These are phyloP conservation scores for Zoanthus gigantus DNA, from an alignment of 92 coral and sea anemone genomes.

Conservation along the genomic window DNA sequence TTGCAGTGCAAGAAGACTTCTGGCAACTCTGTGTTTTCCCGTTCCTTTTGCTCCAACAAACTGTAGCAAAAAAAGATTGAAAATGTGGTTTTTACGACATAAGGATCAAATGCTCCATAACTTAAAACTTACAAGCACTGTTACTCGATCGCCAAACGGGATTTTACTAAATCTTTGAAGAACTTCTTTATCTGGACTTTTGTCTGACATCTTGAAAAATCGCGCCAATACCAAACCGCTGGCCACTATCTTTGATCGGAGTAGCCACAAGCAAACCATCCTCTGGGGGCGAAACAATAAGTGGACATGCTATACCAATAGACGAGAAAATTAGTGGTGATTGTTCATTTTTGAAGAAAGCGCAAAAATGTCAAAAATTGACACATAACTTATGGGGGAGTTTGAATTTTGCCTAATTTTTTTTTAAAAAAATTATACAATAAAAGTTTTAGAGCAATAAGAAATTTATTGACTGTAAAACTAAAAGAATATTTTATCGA, in stretches of 20 bases:
- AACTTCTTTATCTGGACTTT: neutral
- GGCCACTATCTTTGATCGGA: slow-evolving; percentile 17
- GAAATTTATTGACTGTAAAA: too few species aligned
- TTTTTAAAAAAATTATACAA: too few species aligned
- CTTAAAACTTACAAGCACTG: slow-evolving; percentile 69
- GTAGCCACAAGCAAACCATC: too few species aligned
- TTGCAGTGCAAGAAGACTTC: slow-evolving; percentile 59
- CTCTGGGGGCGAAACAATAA: too few species aligned
- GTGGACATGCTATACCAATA: too few species aligned
- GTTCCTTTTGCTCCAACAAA: slow-evolving; percentile 88
- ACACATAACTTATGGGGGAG: too few species aligned
- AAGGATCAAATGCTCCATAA: neutral
- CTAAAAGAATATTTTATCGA: too few species aligned
- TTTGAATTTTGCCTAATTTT: too few species aligned
- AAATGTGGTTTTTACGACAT: neutral
- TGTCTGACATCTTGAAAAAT: slow-evolving; percentile 76
- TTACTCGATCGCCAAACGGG: slow-evolving; percentile 79
- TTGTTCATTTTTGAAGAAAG: too few species aligned
- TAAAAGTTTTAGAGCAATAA: too few species aligned
- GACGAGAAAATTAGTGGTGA: too few species aligned
- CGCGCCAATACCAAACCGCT: slow-evolving; percentile 66
- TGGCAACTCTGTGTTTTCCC: slow-evolving; percentile 83
- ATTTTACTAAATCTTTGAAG: slow-evolving; percentile 82
- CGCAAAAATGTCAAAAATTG: too few species aligned
- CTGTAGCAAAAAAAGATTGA: slow-evolving; percentile 43